Evolutionary conservation across 1,140 invertebrate species (phyloP).

Genomic region (Drosophila sturtevanti): DNA sequence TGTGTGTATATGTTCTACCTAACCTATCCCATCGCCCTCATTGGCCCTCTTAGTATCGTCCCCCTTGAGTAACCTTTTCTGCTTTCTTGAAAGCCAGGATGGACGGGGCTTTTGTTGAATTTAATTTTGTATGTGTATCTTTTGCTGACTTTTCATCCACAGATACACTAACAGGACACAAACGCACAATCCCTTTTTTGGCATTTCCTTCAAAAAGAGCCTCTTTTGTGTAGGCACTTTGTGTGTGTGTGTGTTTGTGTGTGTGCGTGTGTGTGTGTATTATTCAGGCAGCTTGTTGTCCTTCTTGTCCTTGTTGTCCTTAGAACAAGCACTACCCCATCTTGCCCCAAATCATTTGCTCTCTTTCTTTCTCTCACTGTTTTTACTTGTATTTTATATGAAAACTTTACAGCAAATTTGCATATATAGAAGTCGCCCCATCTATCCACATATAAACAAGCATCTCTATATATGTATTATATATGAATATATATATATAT

Average conservation of each 20-base stretch:
- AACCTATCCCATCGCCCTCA: background rate
- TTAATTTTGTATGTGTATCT: slow-evolving; percentile 74
- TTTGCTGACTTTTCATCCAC: slow-evolving; percentile 74
- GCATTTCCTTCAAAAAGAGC: slow-evolving; percentile 52
- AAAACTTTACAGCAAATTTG: slow-evolving; percentile 79
- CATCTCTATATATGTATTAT: slow-evolving; percentile 23
- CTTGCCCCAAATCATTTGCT: slow-evolving; percentile 66
- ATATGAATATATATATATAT: slow-evolving; percentile 20
- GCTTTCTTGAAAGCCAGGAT: slow-evolving; percentile 47
- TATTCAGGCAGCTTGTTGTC: slow-evolving; percentile 53
- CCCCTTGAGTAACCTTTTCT: slow-evolving; percentile 10
- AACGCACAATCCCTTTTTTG: slow-evolving; percentile 72
- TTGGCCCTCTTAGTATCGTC: no score
- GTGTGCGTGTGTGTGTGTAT: slow-evolving; percentile 21
- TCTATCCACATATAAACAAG: background rate
- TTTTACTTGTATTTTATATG: slow-evolving; percentile 82
- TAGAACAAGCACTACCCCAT: slow-evolving; percentile 31
- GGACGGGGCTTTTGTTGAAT: slow-evolving; percentile 67
- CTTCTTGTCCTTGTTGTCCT: slow-evolving; percentile 71
- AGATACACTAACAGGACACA: slow-evolving; percentile 42
- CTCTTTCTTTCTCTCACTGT: slow-evolving; percentile 57
- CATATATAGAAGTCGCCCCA: slow-evolving; percentile 62
- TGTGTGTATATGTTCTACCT: background rate
- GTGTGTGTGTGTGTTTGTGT: slow-evolving; percentile 27
- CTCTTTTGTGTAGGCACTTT: slow-evolving; percentile 74